Percentiles rank a stretch among this genome's conserved stretches.
These are phyloP conservation scores for Cheiracanthium punctorium DNA, from an alignment of 2,888 invertebrate genomes.

Conservation along the genomic window DNA sequence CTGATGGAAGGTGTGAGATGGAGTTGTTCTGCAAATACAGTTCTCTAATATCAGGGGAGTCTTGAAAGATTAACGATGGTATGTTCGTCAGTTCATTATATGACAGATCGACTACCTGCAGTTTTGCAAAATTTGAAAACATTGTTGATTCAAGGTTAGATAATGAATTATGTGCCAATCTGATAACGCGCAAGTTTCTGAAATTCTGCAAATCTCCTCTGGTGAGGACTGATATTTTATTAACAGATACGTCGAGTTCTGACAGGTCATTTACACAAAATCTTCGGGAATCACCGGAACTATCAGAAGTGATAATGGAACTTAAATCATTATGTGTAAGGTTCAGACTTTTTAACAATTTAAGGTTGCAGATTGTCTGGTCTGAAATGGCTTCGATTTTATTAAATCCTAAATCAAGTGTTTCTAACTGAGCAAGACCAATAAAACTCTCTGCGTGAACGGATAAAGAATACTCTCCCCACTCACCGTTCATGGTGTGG, in stretches of 20 bases:
- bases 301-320: slow-evolving; percentile 84
- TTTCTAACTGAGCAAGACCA: slow-evolving; percentile 71
- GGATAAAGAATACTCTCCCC: slow-evolving; percentile 81
- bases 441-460: slow-evolving; percentile 72
- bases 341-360: slow-evolving; percentile 80
- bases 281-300: slow-evolving; percentile 36
- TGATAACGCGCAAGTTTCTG: slow-evolving; percentile 81
- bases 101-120: slow-evolving; percentile 89
- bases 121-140: slow-evolving; percentile 85
- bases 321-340: slow-evolving; percentile 86
- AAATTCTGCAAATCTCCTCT: slow-evolving; percentile 85
- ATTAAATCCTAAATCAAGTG: slow-evolving; percentile 72
- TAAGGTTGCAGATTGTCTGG: slow-evolving; percentile 80
- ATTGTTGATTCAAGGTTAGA: slow-evolving; percentile 82
- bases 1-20: slow-evolving; percentile 88
- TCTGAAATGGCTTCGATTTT: slow-evolving; percentile 78
- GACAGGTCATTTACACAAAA: slow-evolving; percentile 74
- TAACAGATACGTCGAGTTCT: slow-evolving; percentile 83
- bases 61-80: slow-evolving; percentile 87
- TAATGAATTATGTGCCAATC: slow-evolving; percentile 83
- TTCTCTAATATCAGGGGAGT: slow-evolving; percentile 87
- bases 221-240: slow-evolving; percentile 84
- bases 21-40: slow-evolving; percentile 94
- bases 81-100: slow-evolving; percentile 88
- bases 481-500: slow-evolving; percentile 86